These are phyloP conservation scores for Triplophysa siluroides DNA, from an alignment of 2,113 vertebrate species.

Conservation along the genomic window DNA sequence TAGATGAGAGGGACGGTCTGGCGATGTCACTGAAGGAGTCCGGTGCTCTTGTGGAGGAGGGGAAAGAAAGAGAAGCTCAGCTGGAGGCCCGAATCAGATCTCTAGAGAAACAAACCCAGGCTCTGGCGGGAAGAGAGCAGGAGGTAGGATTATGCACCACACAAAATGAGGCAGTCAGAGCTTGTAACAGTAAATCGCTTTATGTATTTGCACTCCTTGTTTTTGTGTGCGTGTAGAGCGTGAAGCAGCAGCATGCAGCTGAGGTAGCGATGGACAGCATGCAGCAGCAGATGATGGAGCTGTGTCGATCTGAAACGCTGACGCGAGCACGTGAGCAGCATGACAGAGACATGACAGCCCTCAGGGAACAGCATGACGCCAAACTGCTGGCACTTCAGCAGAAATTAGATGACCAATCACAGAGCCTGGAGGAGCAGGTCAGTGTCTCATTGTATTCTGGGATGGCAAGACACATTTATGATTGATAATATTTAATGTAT, in stretches of 20 bases:
- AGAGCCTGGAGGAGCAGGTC: conserved; percentile 84
- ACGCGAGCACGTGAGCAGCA: conserved; percentile 86
- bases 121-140: conserved; percentile 80
- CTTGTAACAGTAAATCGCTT: too few species aligned
- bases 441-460: conserved; percentile 40
- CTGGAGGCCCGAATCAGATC: conserved; percentile 83
- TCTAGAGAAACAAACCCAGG: conserved; percentile 82
- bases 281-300: conserved; percentile 89
- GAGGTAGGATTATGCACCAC: conserved; percentile 35
- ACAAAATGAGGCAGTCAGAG: background rate
- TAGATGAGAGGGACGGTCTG: conserved; percentile 92
- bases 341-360: conserved; percentile 74
- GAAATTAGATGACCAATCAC: conserved; percentile 75
- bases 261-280: conserved; percentile 88
- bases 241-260: conserved; percentile 82
- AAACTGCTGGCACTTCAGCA: conserved; percentile 78
- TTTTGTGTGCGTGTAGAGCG: conserved; percentile 68
- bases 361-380: conserved; percentile 85
- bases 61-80: conserved; percentile 81
- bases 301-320: conserved; percentile 86
- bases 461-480: too few species aligned
- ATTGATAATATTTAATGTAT: too few species aligned
- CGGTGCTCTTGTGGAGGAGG: conserved; percentile 79
- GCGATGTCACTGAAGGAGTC: conserved; percentile 84
- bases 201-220: background rate